Percentiles rank a stretch among this genome's conserved stretches.
Evolutionary conservation across 2,113 vertebrate genomes (phyloP).

Genomic region (Pyxicephalus adspersus): DNA sequence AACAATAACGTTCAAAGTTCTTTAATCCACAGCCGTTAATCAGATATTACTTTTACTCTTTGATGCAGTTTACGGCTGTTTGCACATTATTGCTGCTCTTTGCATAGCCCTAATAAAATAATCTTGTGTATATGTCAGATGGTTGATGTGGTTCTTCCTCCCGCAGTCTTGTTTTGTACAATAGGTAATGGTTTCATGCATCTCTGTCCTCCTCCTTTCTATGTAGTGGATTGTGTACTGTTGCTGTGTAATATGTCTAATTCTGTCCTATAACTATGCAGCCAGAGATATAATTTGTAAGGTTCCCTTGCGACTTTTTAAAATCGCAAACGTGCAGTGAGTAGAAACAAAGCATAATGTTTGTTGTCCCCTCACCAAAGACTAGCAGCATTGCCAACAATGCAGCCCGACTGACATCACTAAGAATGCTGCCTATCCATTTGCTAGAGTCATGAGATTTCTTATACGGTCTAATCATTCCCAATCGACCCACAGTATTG

Average conservation of each 20-base stretch:
- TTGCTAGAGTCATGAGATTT: too few species aligned
- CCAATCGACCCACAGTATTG: too few species aligned
- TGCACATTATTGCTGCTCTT: too few species aligned
- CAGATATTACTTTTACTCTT: too few species aligned
- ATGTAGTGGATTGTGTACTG: background rate
- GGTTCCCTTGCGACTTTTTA: background rate
- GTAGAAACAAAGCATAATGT: background rate
- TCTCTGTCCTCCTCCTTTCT: background rate
- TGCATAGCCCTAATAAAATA: too few species aligned
- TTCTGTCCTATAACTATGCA: constrained; percentile 12
- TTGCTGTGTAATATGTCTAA: background rate
- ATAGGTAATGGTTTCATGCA: background rate
- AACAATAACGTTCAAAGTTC: too few species aligned
- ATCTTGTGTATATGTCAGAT: background rate
- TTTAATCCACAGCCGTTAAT: too few species aligned
- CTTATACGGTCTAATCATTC: too few species aligned
- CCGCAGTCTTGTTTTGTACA: constrained; percentile 1
- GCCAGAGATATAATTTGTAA: background rate
- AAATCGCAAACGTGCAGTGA: background rate
- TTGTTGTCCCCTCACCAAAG: background rate
- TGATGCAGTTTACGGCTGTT: too few species aligned
- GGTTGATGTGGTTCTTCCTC: background rate
- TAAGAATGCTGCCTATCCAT: too few species aligned
- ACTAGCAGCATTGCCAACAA: too few species aligned
- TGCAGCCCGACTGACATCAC: too few species aligned